These are phyloP conservation scores for Daktulosphaira vitifoliae DNA, from an alignment of 1,140 invertebrate species.

Conservation along the genomic window DNA sequence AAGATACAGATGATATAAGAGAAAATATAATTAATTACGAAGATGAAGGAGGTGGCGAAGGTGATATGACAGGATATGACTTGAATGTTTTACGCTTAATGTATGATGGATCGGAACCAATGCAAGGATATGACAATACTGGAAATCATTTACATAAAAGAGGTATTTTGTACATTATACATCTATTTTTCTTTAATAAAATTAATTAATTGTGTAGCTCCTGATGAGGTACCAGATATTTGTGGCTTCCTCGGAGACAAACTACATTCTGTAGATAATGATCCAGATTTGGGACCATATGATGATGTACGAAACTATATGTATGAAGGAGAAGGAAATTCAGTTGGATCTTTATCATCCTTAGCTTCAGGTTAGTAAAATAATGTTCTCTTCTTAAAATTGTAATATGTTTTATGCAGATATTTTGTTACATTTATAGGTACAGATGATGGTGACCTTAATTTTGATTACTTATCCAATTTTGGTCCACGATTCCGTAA, in stretches of 20 bases:
- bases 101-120: conserved; percentile 49
- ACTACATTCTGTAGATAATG: conserved; percentile 79
- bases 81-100: conserved; percentile 73
- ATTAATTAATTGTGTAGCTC: conserved; percentile 40
- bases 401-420: not conserved
- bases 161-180: not conserved
- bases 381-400: too few relatives aligned
- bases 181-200: too few relatives aligned
- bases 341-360: conserved; percentile 83
- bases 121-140: conserved; percentile 13
- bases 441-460: conserved; percentile 87
- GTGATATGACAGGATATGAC: conserved; percentile 85
- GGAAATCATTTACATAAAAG: conserved; percentile 9
- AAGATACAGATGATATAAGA: conserved; percentile 89
- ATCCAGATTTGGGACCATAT: conserved; percentile 79
- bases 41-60: conserved; percentile 93
- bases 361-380: conserved; percentile 68
- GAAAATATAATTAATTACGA: conserved; percentile 97
- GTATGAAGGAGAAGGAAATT: conserved; percentile 92
- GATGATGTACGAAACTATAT: conserved; percentile 94
- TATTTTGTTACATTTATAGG: conserved; percentile 45
- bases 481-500: conserved; percentile 95
- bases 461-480: conserved; percentile 93
- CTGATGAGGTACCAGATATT: conserved; percentile 67
- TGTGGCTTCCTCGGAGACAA: conserved; percentile 83